Percentiles rank a stretch among this genome's conserved stretches.
These are phyloP conservation scores for Rhombomys opimus DNA, from an alignment of 2,113 vertebrate species.

Conservation along the genomic window DNA sequence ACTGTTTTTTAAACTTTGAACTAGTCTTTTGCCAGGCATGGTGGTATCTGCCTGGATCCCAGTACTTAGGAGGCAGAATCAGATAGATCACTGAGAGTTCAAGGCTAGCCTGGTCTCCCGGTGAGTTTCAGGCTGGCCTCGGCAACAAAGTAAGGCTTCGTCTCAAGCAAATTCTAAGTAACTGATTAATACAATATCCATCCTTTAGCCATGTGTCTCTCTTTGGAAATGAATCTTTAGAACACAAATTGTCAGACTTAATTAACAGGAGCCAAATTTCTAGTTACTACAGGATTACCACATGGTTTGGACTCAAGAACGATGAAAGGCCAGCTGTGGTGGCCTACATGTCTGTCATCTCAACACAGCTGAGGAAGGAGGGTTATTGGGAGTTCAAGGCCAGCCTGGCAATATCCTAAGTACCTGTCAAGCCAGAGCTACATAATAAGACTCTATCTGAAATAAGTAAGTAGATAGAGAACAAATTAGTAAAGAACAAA, in stretches of 20 bases:
- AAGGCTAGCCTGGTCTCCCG: background rate
- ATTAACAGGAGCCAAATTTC: slow-evolving; percentile 19
- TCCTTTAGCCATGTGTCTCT: background rate
- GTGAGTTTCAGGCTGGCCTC: background rate
- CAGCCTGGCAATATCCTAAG: background rate
- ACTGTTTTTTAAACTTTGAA: background rate
- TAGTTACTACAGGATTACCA: background rate
- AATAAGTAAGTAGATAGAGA: background rate
- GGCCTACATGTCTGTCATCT: too few species aligned
- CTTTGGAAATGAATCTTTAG: background rate
- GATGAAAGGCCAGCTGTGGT: background rate
- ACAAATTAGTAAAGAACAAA: background rate
- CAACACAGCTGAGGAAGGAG: background rate
- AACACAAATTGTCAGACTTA: slow-evolving; percentile 6
- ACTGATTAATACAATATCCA: background rate
- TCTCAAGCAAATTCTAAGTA: background rate
- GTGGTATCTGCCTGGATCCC: too few species aligned
- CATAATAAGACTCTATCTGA: background rate
- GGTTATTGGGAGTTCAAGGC: background rate
- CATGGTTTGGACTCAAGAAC: background rate
- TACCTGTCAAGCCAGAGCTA: background rate
- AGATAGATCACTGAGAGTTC: background rate
- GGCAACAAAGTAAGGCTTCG: background rate
- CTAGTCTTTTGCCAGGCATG: background rate
- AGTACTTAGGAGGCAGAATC: background rate